Base-by-base conservation (phyloP, 1,140 invertebrate genomes). In the Atopsyche davidsoni region DNA sequence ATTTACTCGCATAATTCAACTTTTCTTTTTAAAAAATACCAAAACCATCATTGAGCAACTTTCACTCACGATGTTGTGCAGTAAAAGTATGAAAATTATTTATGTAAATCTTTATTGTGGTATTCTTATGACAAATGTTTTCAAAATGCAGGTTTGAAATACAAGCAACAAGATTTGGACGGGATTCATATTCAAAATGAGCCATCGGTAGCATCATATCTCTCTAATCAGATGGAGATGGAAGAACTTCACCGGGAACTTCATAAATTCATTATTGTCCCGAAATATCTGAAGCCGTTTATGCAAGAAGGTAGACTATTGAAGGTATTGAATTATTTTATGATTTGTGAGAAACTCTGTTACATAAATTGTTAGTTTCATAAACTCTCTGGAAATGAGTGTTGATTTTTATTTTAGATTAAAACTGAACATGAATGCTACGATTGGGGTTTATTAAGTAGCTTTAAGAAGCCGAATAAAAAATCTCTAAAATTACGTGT, bases 391-490 rank as follows among this genome's bases (percentile, higher is more conserved):
- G n/a, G n/a, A n/a, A n/a, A n/a, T n/a, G n/a, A n/a, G n/a, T 14
- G 6, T 6, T 13, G 9, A n/a, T 39, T 14, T 11, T 47, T 11
- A 13, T 65, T 60, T 31, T 46, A 92, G 85, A 80, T 96, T 2
- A 89, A 92, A 75, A 87, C 85, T 60, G 85, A 85, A 39, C 79
- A 83, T 40, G 73, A 87, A 49, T 86, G 93, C 64, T 98, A 95
- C 69, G 94, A 94, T 57, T 99, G 96, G 95, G 92, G 93, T 23
- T 87, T 94, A 19, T 80, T 98, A 36, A 79, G 98, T 1, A 96
- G 94, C 67, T 96, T 92, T 61, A 87, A 43, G 28, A 39, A 10
- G 28, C 13, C 24, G 7, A 38, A 47, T 11, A 47, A 17, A n/a
- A n/a, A n/a, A n/a, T n/a, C n/a, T n/a, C n/a, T n/a, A n/a, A n/a